A percentile compares a stretch with the other conserved stretches of the same genome.
Evolutionary conservation across 2,888 invertebrate genomes (phyloP).

Genomic region (Diplazon laetatorius): DNA sequence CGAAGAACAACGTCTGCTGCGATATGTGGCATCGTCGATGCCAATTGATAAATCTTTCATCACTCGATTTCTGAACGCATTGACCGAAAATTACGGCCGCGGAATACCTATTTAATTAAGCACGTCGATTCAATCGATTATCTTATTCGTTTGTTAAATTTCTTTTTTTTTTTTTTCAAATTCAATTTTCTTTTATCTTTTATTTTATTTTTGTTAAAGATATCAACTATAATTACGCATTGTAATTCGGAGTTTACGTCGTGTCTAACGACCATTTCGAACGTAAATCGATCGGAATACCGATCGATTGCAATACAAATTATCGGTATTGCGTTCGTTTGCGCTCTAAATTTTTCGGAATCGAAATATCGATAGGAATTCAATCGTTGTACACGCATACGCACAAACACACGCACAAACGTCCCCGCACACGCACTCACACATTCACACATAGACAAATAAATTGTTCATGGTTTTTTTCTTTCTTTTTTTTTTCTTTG

Average conservation of each 20-base stretch:
- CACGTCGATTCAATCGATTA: conserved; percentile 53
- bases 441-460: background rate
- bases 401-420: background rate
- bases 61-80: conserved; percentile 53
- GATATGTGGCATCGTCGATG: conserved; percentile 59
- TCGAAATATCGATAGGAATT: conserved; percentile 15
- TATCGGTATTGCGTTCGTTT: conserved; percentile 10
- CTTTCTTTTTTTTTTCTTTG: no score
- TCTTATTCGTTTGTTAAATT: background rate
- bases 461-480: conserved; percentile 13
- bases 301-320: conserved; percentile 17
- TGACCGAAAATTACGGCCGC: conserved; percentile 55
- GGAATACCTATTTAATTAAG: conserved; percentile 46
- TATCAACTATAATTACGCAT: conserved; percentile 49
- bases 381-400: conserved; percentile 18
- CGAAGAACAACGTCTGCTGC: conserved; percentile 44
- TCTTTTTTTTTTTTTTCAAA: conserved; percentile 2
- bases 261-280: conserved; percentile 31
- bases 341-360: background rate
- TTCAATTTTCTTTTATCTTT: conserved; percentile 2
- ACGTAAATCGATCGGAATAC: conserved; percentile 4
- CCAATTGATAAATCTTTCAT: conserved; percentile 53
- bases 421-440: conserved; percentile 3
- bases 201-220: background rate
- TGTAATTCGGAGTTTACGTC: conserved; percentile 60